Evolutionary conservation across 2,888 invertebrate species (phyloP), one percentile per base, ranked within the genome.

Genomic region (Poecilobothrus nobilitatus): DNA sequence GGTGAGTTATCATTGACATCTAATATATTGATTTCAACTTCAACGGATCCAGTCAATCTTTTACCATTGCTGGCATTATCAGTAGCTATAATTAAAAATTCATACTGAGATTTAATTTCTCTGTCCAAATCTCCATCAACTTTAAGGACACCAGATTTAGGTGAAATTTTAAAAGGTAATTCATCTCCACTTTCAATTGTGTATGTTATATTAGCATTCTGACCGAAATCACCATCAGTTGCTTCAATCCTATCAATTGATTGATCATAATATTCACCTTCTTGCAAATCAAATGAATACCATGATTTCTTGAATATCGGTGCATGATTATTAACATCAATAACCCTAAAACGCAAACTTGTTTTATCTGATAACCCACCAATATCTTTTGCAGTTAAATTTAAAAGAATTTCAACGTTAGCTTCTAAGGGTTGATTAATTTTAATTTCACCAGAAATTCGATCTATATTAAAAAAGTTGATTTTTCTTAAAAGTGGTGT

Each of bases 1-100:
- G 94, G 94, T 0, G 89, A 83, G 75, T 94, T 94, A 76, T 94
- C 94, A 77, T 94, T 94, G 0, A 92, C 85, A 76, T 94, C 94
- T 71, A 91, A 80, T 2, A 94, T 86, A 79, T 91, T 90, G 1
- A 95, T 87, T 78, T 92, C 91, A 0, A 94, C 89, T 71, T 89
- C 89, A 15, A 92, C 91, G 0, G 88, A 86, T 7, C 89, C 88
- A 8, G 88, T 89, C 70, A 91, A 81, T 65, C 87, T 86, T 18
- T 83, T 84, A 4, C 80, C 81, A 10, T 84, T 82, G 20, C 80
- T 78, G 0, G 92, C 92, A 76, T 89, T 89, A 76, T 94, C 94
- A 71, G 84, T 85, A 0, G 93, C 93, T 37, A 89, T 83, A 0
- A 92, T 88, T 67, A 88, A 86, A 66, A 94, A 86, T 9, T 86